Evolutionary conservation across 2,888 invertebrate genomes (phyloP), one percentile per base, ranked within the genome.

Genomic region (Antitype chi): DNA sequence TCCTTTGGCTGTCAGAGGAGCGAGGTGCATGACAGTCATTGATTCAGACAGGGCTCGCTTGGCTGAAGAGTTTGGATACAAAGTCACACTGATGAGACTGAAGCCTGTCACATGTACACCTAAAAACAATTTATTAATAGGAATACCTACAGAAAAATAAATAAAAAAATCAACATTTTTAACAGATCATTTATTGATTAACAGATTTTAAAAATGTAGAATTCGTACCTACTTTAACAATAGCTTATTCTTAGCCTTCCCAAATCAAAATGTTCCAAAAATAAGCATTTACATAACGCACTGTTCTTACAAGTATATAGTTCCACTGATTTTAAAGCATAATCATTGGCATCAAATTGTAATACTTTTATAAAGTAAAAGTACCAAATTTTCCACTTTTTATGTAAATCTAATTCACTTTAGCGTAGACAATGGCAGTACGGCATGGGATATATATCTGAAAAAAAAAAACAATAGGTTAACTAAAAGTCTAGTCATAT

Each of bases 81-180:
- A 95, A 79, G 98, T 99, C 0, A 96, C 97, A 85, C 95, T 99
- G 63, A 97, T 98, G 13, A 98, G 98, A 89, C 96, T 99, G 62
- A 97, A 97, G 88, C 99, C 99, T 32, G 96, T 97, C 62, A 97
- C 97, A 70, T 99, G 99, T 94, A 99, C 99, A 53, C 99, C 99
- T 72, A 99, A 99, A 95, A 99, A 99, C 97, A 98, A 99, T 95
- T 96, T 99, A 87, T 96, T 99, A 43, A 97, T 99, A 89, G 99
- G 98, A 81, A 91, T 95, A 66, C 93, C 94, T 82, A 82, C 89
- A 28, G 64, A 78, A 57, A 70, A 70, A 87, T 92, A 84, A 90
- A 87, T 82, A 72, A 70, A 87, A 87, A 76, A 78, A 74, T 15
- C 57, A 55, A 52, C 0, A 23, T 71, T 86, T 78, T 74, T 76